Base-by-base conservation (phyloP, 2,797 vertebrate species). In the Taeniopygia guttata region DNA sequence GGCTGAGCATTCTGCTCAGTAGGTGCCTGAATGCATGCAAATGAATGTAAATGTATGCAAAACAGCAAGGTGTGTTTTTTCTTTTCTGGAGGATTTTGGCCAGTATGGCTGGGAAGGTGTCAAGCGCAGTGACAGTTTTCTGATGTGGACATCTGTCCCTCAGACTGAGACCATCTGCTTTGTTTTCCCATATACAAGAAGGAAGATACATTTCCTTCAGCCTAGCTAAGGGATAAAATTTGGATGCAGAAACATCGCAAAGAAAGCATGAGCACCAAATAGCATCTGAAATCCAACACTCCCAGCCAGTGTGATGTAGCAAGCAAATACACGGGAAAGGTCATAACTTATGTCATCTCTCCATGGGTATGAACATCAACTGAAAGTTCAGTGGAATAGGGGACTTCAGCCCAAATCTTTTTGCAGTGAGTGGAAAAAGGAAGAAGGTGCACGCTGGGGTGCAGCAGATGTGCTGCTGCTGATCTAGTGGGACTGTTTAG, bases 131-230 rank as follows among this genome's bases (percentile, higher is more conserved):
- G 96, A 93, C 95, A 96, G 95, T 82, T 96, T 94, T 97, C 67
- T 96, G 91, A 95, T 94, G 89, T 74, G 94, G 94, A 95, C 95
- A 96, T 96, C 95, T 97, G 95, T 95, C 93, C 91, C 80, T 80
- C 93, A 96, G 95, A 94, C 95, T 93, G 85, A 94, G 89, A 94
- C 96, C 95, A 96, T 95, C 96, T 97, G 96, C 58, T 96, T 96
- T 90, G 70, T 82, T 95, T 94, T 91, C 56, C 80, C 15, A 6
- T 90, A 7, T 15, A 76, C 25, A 32, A 60, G 74, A 78, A 90
- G 40, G 32, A 84, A 87, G 74, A 86, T 21, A 46, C 5, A 17
- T 49, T 81, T n/a, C 55, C 52, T 81, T 84, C 79, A 80, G 89
- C 32, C 21, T 38, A 84, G 69, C 38, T 17, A 48, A 45, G 32